These are phyloP conservation scores for Spicauda simplicius DNA, from an alignment of 2,888 invertebrate species.

Conservation along the genomic window DNA sequence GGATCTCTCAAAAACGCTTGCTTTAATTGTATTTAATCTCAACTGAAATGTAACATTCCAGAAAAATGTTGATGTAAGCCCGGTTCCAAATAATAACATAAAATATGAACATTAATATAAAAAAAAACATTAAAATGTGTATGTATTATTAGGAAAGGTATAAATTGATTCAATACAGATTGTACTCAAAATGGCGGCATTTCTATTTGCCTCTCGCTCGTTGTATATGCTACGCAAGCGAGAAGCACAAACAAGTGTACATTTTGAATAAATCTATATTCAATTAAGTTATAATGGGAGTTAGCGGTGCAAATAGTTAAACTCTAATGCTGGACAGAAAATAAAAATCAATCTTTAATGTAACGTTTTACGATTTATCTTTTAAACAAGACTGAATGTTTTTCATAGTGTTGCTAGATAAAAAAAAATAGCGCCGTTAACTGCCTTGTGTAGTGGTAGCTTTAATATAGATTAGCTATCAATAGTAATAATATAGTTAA, in stretches of 20 bases:
- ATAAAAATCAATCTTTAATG: background rate
- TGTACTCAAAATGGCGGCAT: too few species aligned
- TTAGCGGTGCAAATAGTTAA: conserved; percentile 20
- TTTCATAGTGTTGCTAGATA: conserved; percentile 26
- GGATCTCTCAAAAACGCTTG: conserved; percentile 73
- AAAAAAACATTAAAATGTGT: background rate
- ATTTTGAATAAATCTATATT: too few species aligned
- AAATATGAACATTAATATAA: background rate
- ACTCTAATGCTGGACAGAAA: background rate
- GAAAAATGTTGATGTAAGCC: conserved; percentile 68
- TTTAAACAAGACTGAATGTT: conserved; percentile 33
- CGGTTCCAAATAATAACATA: conserved; percentile 45
- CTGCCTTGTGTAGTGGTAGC: conserved; percentile 32
- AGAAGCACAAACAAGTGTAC: too few species aligned
- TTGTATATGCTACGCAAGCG: too few species aligned
- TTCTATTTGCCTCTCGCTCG: too few species aligned
- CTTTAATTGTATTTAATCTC: conserved; percentile 65
- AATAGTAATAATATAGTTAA: conserved; percentile 43
- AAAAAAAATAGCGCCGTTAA: conserved; percentile 33
- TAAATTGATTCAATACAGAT: background rate
- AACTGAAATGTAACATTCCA: conserved; percentile 80
- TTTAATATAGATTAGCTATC: conserved; percentile 30
- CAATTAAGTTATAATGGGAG: background rate
- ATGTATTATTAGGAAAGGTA: background rate
- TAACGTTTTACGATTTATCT: conserved; percentile 19